phyloP scores from a whole-genome alignment of 2,888 invertebrate genomes.

The Hyppa rectilinea region DNA sequence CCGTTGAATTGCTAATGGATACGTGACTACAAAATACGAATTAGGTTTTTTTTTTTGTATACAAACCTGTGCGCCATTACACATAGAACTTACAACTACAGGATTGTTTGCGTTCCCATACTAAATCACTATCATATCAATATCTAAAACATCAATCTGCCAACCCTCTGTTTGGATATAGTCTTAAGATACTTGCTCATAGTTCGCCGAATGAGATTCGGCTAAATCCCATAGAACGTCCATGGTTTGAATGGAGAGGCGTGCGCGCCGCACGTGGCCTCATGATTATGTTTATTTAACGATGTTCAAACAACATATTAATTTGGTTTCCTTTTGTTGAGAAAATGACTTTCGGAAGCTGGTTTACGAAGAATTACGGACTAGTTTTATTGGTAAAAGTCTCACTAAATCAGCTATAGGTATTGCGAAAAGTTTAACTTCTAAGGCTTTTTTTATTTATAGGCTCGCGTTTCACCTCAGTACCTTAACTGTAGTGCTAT shows the following conservation, averaged over 20 bases:
- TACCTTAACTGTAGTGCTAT: no score
- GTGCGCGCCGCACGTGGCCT: constrained; percentile 84
- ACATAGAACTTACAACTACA: constrained; percentile 14
- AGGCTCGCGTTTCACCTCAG: no score
- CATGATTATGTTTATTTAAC: constrained; percentile 89
- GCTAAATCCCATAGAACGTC: constrained; percentile 84
- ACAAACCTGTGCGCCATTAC: constrained; percentile 3
- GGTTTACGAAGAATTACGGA: constrained; percentile 60
- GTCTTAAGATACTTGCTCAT: constrained; percentile 88
- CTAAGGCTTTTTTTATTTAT: no score
- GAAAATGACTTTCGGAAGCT: constrained; percentile 85
- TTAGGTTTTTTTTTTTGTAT: neutral
- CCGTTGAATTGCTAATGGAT: constrained; percentile 8
- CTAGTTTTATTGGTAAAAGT: constrained; percentile 21
- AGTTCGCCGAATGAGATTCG: constrained; percentile 84
- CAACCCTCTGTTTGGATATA: constrained; percentile 87
- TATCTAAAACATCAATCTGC: constrained; percentile 87
- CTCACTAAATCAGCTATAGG: neutral
- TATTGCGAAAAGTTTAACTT: neutral
- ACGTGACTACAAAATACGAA: neutral
- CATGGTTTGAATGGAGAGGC: constrained; percentile 80
- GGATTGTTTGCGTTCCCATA: constrained; percentile 74
- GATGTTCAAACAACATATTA: constrained; percentile 90
- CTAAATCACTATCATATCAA: constrained; percentile 81
- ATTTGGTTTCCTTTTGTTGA: constrained; percentile 86